Base-by-base conservation (phyloP, 1,140 invertebrate genomes). In the Mycetomoellerius zeteki region DNA sequence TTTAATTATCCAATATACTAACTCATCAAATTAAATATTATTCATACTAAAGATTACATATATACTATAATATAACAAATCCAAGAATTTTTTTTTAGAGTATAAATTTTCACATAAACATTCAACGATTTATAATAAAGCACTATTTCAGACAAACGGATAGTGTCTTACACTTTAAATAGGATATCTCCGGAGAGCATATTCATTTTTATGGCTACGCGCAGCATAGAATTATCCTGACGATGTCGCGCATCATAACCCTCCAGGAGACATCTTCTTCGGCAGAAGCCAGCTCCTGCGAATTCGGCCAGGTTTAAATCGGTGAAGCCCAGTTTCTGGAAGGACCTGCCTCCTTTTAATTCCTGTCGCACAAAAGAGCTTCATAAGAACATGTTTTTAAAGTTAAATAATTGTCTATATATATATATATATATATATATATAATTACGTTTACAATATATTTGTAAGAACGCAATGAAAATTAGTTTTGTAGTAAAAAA, bases 291-390 rank as follows among this genome's bases (percentile, higher is more conserved):
- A n/a, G 98, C 97, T 86, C 99, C 99, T 56, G 99, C 99, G 96
- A 98, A 98, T 96, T 99, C 98, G 47, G 99, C 98, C 91, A 99
- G 96, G 96, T 99, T 99, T 86, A 99, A 96, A 95, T 99, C 99
- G 87, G 98, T 98, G 96, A 99, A 99, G 52, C 99, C 99, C 85
- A 99, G 96, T 96, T 99, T 99, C 95, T 99, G 97, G 96, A 98
- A 99, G 91, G 98, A 98, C 90, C 98, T 97, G 72, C 99, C 98
- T 88, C 98, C 98, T 94, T 98, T 97, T 65, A 97, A 93, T 95
- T 98, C 98, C 97, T 98, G 90, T 3, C 93, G 94, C 75, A 91
- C 12, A 30, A 50, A 84, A 16, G 8, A 50, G 30, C 21, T 73
- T 82, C 27, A 78, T 78, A 14, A 65, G 7, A 10, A 33, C 3